Base-by-base conservation (phyloP, 2,888 invertebrate genomes). In the Drosophila basisetae region DNA sequence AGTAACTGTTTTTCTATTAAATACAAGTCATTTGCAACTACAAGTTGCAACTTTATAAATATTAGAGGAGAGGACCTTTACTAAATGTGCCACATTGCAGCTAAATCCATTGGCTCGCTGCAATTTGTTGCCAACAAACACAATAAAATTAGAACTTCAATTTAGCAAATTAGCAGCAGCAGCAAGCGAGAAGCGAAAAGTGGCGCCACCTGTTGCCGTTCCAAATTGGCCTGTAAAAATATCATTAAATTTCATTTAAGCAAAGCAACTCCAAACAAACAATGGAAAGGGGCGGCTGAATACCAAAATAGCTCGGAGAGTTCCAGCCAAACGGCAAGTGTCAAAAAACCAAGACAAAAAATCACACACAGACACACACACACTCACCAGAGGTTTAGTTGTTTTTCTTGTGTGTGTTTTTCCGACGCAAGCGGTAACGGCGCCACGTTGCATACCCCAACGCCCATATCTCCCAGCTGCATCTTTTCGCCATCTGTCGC, bases 241-340 rank as follows among this genome's bases (percentile, higher is more conserved):
- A 84, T 82, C 90, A 84, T 85, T 85, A 87, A 85, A 85, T 82
- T 89, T 89, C 82, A 80, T 88, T 85, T 89, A 87, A 89, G 87
- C 84, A 65, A 60, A 62, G 66, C 73, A 63, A 77, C 25, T 25
- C 25, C 73, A 69, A 73, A 73, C 60, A 62, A 60, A 59, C 54
- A 54, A 49, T 55, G 37, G 47, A n/a, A 53, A 39, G 33, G n/a
- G 71, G 28, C 18, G 18, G 43, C 39, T 5, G 11, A 25, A 16
- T 4, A 43, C 39, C n/a, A 60, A 18, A 11, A 52, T 33, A 33
- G 41, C 52, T 63, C 18, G 18, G 43, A 47, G 43, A 50, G 49
- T 49, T 73, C 49, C 65, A 68, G 65, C 58, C 67, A 64, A 80
- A 58, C 31, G 66, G 73, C 75, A 75, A 86, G 82, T 82, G 89